Conservation (phyloP, 2,888 invertebrate species). For the Argynnis bischoffii region DNA sequence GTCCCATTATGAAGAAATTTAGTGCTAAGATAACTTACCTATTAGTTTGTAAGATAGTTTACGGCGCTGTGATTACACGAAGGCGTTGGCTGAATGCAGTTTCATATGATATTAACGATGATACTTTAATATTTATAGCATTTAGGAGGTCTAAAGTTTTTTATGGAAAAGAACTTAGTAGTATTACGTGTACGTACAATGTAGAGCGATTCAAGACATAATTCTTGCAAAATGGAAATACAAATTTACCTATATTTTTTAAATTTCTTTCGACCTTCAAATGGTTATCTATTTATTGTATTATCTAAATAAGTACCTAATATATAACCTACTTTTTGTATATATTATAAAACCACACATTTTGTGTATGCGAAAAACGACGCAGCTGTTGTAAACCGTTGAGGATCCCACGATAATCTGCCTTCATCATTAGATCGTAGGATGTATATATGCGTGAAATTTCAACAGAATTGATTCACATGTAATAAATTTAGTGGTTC, state of each 20-base stretch:
- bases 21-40: constrained; percentile 26
- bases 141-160: neutral
- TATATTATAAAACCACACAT: no score
- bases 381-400: no score
- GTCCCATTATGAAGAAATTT: constrained; percentile 24
- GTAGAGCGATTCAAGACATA: neutral
- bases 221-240: neutral
- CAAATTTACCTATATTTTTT: neutral
- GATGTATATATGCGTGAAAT: no score
- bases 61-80: constrained; percentile 7
- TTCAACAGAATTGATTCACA: no score
- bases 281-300: no score
- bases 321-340: no score
- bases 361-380: no score
- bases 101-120: constrained; percentile 4
- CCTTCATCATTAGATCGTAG: no score
- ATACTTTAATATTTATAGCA: neutral
- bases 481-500: no score
- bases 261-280: no score
- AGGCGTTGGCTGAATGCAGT: neutral
- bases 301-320: no score
- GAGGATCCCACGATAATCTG: no score
- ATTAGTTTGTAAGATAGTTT: constrained; percentile 21
- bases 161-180: constrained; percentile 2
- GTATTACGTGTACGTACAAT: constrained; percentile 1